Base-by-base conservation (phyloP, 2,797 vertebrate species). In the Pogoniulus pusillus region DNA sequence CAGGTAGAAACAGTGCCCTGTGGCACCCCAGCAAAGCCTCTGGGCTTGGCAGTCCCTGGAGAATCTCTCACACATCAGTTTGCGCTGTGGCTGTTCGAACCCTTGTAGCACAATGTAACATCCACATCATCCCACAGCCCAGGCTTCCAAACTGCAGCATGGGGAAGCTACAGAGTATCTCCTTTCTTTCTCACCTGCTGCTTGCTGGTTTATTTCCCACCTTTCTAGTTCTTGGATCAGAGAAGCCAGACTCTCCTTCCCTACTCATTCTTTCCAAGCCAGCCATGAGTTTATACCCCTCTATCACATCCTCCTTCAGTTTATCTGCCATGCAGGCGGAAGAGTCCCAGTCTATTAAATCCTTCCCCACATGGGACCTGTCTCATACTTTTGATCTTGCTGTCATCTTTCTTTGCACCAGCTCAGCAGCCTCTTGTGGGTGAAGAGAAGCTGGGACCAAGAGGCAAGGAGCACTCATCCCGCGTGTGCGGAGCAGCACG, bases 251-350 rank as follows among this genome's bases (percentile, higher is more conserved):
- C 49, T 24, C 6, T 71, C 64, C 51, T 73, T 73, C 47, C 10
- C 26, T 68, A 20, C 30, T 58, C 16, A 74, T 55, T 80, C 87
- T 95, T 93, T 93, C 78, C 84, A 63, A 41, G 6, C 20, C 12
- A 82, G 75, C 90, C 62, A 72, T 60, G 72, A 93, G 85, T 94
- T 95, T 91, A 51, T 77, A 59, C 3, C 10, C 9, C 9, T 85
- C 57, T 95, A 69, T 91, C 86, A 87, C 30, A 55, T 59, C 27
- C 81, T 96, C 54, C 75, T 96, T 85, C 72, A 85, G 45, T 77
- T 96, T 93, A 95, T 94, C 93, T 93, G n/a, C 51, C 41, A 54
- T 58, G 54, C 29, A 69, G 45, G 65, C 45, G 72, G 82, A 74
- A 74, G 58, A 94, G 26, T 77, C 26, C 9, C 39, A 14, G 12